Evolutionary conservation across 2,113 vertebrate genomes (phyloP), one percentile per base, ranked within the genome.

Genomic region (Epinephelus moara): DNA sequence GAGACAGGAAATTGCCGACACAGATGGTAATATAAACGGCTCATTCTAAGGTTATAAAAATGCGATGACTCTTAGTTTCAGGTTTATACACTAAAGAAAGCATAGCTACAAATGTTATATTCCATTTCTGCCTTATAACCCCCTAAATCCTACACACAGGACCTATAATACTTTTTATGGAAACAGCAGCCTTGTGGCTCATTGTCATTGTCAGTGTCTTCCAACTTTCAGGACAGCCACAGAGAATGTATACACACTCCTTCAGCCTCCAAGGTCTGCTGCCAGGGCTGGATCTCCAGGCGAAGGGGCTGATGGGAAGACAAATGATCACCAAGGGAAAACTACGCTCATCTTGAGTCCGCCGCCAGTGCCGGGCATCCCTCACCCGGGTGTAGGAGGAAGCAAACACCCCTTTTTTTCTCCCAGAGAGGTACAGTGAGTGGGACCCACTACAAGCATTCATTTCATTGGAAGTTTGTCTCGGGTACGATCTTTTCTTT

Each of bases 241-340:
- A 59, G 94, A 95, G 86, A 95, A 94, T 33, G 89, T 93, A 0
- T 95, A 95, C 93, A 93, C 93, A 0, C 90, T 94, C 66, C 92
- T 94, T 25, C 93, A 95, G 75, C 90, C 93, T 18, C 93, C 94
- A 0, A 85, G 84, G 55, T 83, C 90, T 7, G 47, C 79, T 11
- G 62, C 82, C 77, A 92, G 90, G 78, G 91, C 87, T 3, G 94
- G 90, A 59, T 80, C 92, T 53, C 92, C 89, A 8, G 88, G 89
- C 2, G 90, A 91, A 4, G 93, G 37, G 82, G 72, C 77, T 63
- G 92, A 94, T 79, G 93, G 83, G 57, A 94, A 85, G 80, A 66
- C 37, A 14, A 88, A 59, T 19, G 88, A 92, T 30, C 84, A 79
- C 59, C 91, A 88, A 63, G 81, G 84, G 66, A 93, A 91, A 61